Base-by-base conservation (phyloP, 2,888 invertebrate species). In the Drosophila anceps region DNA sequence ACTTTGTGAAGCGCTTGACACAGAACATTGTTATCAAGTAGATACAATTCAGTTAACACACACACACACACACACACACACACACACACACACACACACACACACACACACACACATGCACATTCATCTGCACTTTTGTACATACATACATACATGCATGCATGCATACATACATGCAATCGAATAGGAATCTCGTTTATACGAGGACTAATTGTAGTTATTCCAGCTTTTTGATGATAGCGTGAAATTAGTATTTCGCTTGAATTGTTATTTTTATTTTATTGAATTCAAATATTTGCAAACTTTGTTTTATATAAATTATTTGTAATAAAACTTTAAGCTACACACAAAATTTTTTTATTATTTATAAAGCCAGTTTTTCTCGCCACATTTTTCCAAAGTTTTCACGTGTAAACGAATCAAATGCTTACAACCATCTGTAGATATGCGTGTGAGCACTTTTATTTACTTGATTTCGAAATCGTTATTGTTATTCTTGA, bases 21-120 rank as follows among this genome's bases (percentile, higher is more conserved):
- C 92, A 92, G 61, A 93, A 93, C 81, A 89, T 93, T 72, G 93
- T 93, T 57, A 93, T 92, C 74, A 91, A 92, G 73, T 92, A 81
- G 74, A 58, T 55, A 20, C 24, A 33, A 41, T 20, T 57, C 27
- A 39, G 46, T 44, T 43, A 69, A 43, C 39, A 64, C 10, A 18
- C 12, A 58, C 24, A 35, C 33, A 18, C 35, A 37, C 33, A n/a
- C 37, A 10, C 43, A 35, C 24, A 59, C n/a, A 37, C 9, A 57
- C n/a, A 31, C 24, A 13, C 55, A 46, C 29, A 24, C 33, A 13
- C 31, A 29, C 20, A 18, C 41, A 18, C 9, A 58, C 24, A 35
- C 29, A 18, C 39, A 37, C 33, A n/a, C 37, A 10, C 39, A 35
- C 24, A 59, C 15, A 31, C 9, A 57, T n/a, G 24, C 24, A 13